phyloP scores from a whole-genome alignment of 1,140 invertebrate genomes.

The Sitobion miscanthi region DNA sequence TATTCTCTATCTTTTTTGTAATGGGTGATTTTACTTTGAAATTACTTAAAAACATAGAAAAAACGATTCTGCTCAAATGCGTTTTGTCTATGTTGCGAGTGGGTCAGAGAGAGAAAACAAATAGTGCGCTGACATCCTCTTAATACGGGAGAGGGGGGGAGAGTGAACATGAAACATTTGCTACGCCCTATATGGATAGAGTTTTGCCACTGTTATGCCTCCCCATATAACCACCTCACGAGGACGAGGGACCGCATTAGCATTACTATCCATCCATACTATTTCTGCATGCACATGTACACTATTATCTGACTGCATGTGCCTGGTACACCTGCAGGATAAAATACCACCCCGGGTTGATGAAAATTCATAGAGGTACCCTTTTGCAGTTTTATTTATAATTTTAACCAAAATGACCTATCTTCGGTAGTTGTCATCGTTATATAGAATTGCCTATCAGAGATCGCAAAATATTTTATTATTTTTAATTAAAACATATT shows the following conservation, averaged over 20 bases:
- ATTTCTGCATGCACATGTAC: neutral
- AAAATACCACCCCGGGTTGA: neutral
- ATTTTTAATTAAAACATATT: neutral
- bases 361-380: neutral
- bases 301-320: neutral
- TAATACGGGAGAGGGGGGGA: no score
- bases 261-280: neutral
- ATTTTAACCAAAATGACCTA: neutral
- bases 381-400: neutral
- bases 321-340: neutral
- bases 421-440: neutral
- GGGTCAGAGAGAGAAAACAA: no score
- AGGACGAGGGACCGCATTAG: neutral
- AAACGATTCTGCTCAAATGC: no score
- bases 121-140: no score
- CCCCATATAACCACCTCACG: neutral
- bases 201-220: neutral
- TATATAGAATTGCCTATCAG: neutral
- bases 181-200: neutral
- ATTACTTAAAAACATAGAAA: no score
- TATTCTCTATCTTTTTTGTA: no score
- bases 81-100: no score
- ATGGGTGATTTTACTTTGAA: no score
- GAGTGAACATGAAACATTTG: neutral
- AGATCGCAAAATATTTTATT: neutral